These are phyloP conservation scores for Eulemur macaco DNA, from an alignment of 2,113 vertebrate genomes.

Conservation along the genomic window DNA sequence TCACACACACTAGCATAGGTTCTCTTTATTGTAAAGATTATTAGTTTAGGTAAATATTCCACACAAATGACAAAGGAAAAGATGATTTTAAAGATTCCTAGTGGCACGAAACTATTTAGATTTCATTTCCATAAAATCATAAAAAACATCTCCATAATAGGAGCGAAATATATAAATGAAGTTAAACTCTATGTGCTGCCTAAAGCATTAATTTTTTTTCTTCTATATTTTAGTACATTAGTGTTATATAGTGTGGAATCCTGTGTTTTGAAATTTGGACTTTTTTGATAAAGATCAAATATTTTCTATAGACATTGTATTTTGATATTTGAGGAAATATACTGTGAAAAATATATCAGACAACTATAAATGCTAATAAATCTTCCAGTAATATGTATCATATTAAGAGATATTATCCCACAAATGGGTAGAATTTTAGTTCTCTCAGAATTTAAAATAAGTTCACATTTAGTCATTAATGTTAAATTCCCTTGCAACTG, in stretches of 20 bases:
- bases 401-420: not conserved
- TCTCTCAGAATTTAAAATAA: not conserved
- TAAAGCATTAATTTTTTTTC: not conserved
- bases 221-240: not conserved
- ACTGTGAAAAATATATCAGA: not conserved
- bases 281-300: not conserved
- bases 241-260: not conserved
- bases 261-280: not conserved
- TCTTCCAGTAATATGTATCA: not conserved
- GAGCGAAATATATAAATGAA: not conserved
- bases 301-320: not conserved
- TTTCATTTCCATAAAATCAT: conserved; percentile 16
- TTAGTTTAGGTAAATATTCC: not conserved
- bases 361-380: not conserved
- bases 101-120: not conserved
- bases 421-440: not conserved
- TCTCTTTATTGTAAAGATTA: not conserved
- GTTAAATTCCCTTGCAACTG: not conserved
- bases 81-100: not conserved
- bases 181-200: not conserved
- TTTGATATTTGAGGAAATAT: not conserved
- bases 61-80: not conserved
- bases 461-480: conserved; percentile 15
- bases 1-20: not conserved
- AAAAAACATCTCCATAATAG: not conserved